Evolutionary conservation across 2,113 vertebrate species (phyloP).

Genomic region (Lethenteron reissneri): DNA sequence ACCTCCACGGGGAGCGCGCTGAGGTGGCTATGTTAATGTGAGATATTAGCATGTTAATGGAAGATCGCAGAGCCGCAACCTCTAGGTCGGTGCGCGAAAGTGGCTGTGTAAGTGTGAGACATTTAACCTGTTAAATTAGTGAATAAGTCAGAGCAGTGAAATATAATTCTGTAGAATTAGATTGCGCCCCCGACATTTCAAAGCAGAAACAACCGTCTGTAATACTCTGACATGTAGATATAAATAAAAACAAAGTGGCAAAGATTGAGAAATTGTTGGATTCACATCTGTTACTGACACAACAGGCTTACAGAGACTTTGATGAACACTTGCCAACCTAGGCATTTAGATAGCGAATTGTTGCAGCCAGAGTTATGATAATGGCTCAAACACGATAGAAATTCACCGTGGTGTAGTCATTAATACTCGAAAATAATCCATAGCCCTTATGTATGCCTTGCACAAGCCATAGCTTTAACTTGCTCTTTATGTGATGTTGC

Average conservation of each 20-base stretch:
- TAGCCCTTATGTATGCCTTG: too few relatives aligned
- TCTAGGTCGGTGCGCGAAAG: too few relatives aligned
- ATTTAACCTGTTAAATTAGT: neutral
- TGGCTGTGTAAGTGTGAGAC: too few relatives aligned
- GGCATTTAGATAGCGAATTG: slow-evolving; percentile 6
- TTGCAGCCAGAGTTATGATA: slow-evolving; percentile 9
- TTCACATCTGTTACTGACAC: slow-evolving; percentile 10
- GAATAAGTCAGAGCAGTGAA: slow-evolving; percentile 7
- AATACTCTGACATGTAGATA: slow-evolving; percentile 6
- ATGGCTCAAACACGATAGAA: slow-evolving; percentile 10
- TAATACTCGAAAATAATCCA: slow-evolving; percentile 6
- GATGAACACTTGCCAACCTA: neutral
- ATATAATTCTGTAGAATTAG: slow-evolving; percentile 8
- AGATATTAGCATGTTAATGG: too few relatives aligned
- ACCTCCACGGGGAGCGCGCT: too few relatives aligned
- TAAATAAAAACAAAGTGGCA: slow-evolving; percentile 6
- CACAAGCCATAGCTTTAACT: too few relatives aligned
- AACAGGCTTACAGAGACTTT: slow-evolving; percentile 4
- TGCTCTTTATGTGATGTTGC: too few relatives aligned
- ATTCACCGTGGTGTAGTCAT: slow-evolving; percentile 10
- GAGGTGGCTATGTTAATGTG: too few relatives aligned
- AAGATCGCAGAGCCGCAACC: too few relatives aligned
- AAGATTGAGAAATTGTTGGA: slow-evolving; percentile 7
- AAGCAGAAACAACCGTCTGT: slow-evolving; percentile 10
- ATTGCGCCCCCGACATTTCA: slow-evolving; percentile 9